phyloP scores from a whole-genome alignment of 1,140 invertebrate genomes.

The Eupristina koningsbergeri region DNA sequence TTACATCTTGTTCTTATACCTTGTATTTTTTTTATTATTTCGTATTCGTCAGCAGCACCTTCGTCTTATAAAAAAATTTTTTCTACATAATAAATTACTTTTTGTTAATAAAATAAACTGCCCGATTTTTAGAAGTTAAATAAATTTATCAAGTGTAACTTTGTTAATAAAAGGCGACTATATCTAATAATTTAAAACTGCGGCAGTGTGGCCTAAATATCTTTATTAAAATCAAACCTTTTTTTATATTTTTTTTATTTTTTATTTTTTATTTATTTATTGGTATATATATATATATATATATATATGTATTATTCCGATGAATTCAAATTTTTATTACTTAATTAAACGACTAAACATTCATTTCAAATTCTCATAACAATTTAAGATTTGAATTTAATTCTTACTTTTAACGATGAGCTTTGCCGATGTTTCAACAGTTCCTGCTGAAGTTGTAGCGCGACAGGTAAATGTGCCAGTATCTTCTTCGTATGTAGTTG shows the following conservation, averaged over 20 bases:
- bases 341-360: conserved; percentile 38
- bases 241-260: conserved; percentile 9
- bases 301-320: conserved; percentile 1
- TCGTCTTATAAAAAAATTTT: conserved; percentile 51
- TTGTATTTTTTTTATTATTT: conserved; percentile 2
- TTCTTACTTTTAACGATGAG: conserved; percentile 98
- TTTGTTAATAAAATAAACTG: conserved; percentile 61
- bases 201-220: conserved; percentile 51
- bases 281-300: too few relatives aligned
- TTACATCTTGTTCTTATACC: conserved; percentile 4
- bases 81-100: conserved; percentile 19
- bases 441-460: conserved; percentile 90
- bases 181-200: conserved; percentile 52
- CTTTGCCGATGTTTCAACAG: conserved; percentile 92
- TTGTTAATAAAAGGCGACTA: conserved; percentile 56
- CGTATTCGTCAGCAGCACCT: conserved; percentile 61
- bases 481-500: conserved; percentile 94
- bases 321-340: not conserved
- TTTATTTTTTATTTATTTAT: too few relatives aligned
- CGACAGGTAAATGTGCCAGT: conserved; percentile 92
- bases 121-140: conserved; percentile 55
- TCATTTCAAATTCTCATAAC: conserved; percentile 39
- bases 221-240: conserved; percentile 15
- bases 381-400: conserved; percentile 74
- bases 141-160: conserved; percentile 54